A percentile compares a stretch with the other conserved stretches of the same genome.
phyloP scores from a whole-genome alignment of 2,113 vertebrate species.

The Crotalus tigris region DNA sequence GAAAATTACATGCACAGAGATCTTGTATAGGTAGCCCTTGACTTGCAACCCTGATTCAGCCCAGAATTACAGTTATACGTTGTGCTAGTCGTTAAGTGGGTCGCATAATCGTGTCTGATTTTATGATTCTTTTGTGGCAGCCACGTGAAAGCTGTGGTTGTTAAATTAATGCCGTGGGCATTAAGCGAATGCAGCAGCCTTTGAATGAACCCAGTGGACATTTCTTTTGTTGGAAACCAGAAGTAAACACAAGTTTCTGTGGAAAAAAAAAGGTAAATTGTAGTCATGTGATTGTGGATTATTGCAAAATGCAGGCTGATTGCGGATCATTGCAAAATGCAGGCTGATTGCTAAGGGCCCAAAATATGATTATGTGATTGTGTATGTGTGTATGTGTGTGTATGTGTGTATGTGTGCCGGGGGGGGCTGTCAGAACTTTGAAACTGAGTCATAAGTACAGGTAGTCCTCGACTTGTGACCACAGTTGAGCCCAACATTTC shows the following conservation, averaged over 20 bases:
- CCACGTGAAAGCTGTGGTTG: background rate
- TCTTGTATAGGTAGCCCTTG: background rate
- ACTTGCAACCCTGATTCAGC: background rate
- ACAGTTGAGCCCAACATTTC: background rate
- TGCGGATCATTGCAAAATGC: too few species aligned
- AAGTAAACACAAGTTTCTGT: too few species aligned
- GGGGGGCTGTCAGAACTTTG: background rate
- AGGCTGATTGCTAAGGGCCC: background rate
- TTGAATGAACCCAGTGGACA: background rate
- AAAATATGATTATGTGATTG: background rate
- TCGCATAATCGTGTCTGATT: background rate
- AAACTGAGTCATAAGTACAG: background rate
- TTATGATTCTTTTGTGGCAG: background rate
- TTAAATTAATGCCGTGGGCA: background rate
- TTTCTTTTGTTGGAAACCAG: too few species aligned
- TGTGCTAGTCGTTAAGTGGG: background rate
- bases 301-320: background rate
- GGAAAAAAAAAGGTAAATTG: too few species aligned
- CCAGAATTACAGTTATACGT: background rate
- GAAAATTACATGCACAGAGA: background rate
- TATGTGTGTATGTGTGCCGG: too few species aligned
- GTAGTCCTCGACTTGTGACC: background rate
- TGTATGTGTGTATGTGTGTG: too few species aligned
- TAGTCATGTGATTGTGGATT: too few species aligned
- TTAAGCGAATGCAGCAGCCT: background rate